phyloP scores from a whole-genome alignment of 2,888 invertebrate genomes.

The Aleiodes leptofemur region DNA sequence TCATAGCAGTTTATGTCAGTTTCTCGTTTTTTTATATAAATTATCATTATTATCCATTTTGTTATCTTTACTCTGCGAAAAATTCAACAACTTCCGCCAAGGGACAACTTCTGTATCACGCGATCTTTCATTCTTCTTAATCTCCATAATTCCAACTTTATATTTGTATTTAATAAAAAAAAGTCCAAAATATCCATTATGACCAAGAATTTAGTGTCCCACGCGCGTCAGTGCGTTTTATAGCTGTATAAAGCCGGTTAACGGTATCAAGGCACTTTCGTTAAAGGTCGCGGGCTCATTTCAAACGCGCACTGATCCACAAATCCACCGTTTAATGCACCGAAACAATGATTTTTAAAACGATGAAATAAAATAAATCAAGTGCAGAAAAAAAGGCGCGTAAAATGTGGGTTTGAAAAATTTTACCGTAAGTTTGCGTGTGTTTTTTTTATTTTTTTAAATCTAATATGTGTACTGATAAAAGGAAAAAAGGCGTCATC shows the following conservation, averaged over 20 bases:
- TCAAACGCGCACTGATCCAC: neutral
- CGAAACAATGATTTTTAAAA: neutral
- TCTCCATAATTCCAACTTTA: slow-evolving; percentile 3
- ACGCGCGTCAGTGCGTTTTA: neutral
- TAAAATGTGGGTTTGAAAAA: neutral
- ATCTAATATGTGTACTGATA: neutral
- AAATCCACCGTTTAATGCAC: neutral
- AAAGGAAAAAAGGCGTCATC: slow-evolving; percentile 10
- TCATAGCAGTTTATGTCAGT: slow-evolving; percentile 18
- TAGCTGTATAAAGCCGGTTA: slow-evolving; percentile 9
- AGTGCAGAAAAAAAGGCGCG: neutral
- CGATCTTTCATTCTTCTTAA: slow-evolving; percentile 4
- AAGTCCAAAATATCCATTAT: too few species aligned
- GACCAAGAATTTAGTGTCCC: too few species aligned
- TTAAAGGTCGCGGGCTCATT: slow-evolving; percentile 18
- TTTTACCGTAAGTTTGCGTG: slow-evolving; percentile 40
- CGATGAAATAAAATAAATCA: neutral
- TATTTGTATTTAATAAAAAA: neutral
- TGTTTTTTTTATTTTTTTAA: neutral
- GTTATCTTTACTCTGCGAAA: neutral
- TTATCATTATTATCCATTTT: neutral
- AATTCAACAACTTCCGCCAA: slow-evolving; percentile 19
- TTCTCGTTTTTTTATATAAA: neutral
- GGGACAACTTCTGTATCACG: slow-evolving; percentile 26
- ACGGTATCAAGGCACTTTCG: slow-evolving; percentile 43